phyloP scores from a whole-genome alignment of 1,140 invertebrate species.

The Drosophila kikkawai region DNA sequence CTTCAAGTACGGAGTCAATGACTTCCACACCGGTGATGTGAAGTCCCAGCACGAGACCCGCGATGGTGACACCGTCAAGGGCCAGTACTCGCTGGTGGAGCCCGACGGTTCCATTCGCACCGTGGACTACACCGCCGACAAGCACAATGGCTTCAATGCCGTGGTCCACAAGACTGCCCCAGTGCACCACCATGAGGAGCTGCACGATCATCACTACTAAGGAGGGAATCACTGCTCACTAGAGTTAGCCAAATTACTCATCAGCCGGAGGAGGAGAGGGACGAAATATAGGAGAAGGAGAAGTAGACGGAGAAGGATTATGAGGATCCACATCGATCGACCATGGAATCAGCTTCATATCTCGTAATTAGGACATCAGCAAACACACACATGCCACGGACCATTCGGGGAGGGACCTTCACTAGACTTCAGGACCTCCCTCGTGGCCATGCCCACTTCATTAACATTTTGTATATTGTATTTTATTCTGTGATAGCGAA shows the following conservation, averaged over 20 bases:
- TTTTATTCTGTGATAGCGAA: conserved; percentile 83
- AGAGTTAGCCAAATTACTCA: conserved; percentile 80
- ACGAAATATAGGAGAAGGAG: conserved; percentile 12
- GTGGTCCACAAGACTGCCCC: conserved; percentile 88
- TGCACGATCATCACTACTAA: conserved; percentile 71
- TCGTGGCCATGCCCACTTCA: conserved; percentile 51
- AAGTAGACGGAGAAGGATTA: conserved; percentile 25
- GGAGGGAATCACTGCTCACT: conserved; percentile 39
- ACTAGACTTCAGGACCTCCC: conserved; percentile 16
- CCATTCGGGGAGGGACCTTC: conserved; percentile 16
- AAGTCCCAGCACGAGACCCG: conserved; percentile 86
- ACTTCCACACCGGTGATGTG: conserved; percentile 86
- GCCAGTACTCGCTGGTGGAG: conserved; percentile 86
- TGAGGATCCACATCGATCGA: conserved; percentile 59
- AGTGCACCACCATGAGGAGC: conserved; percentile 84
- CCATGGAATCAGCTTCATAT: conserved; percentile 82
- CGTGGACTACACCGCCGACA: conserved; percentile 86
- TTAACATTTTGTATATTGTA: conserved; percentile 74
- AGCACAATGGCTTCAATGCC: conserved; percentile 87
- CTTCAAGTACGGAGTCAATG: conserved; percentile 86
- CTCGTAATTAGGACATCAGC: conserved; percentile 81
- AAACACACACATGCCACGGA: conserved; percentile 48
- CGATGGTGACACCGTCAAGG: conserved; percentile 86
- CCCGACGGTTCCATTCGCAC: conserved; percentile 86
- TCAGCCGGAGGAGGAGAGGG: conserved; percentile 28